Conservation (phyloP, 2,797 vertebrate species). For the Holocentrus rufus region DNA sequence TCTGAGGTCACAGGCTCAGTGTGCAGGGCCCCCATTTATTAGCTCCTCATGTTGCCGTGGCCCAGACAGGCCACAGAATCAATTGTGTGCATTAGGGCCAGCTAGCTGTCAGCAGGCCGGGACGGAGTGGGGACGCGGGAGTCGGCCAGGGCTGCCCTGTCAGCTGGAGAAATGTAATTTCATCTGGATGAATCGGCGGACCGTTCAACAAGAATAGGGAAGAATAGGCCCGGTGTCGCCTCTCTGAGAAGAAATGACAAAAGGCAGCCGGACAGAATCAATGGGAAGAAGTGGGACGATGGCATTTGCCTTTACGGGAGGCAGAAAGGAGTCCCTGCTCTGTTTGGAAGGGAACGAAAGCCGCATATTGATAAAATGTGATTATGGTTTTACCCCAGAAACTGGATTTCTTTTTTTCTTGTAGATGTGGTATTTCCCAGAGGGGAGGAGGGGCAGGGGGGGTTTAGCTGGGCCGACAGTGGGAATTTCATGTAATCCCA, state of each 20-base stretch:
- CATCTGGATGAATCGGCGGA: constrained; percentile 58
- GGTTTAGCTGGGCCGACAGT: constrained; percentile 32
- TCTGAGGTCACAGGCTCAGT: constrained; percentile 58
- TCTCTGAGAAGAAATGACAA: constrained; percentile 47
- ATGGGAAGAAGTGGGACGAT: constrained; percentile 22
- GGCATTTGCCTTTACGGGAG: constrained; percentile 31
- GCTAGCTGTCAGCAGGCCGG: constrained; percentile 52
- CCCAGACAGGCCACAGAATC: constrained; percentile 70
- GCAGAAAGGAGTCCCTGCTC: constrained; percentile 30
- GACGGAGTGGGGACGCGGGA: background rate
- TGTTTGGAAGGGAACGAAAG: constrained; percentile 36
- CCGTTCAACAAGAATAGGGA: constrained; percentile 32
- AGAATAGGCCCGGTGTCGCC: constrained; percentile 42
- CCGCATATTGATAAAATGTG: constrained; percentile 56
- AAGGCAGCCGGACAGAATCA: constrained; percentile 46
- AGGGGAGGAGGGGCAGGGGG: constrained; percentile 13
- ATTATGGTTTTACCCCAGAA: constrained; percentile 58
- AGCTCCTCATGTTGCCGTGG: constrained; percentile 55
- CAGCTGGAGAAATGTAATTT: constrained; percentile 67
- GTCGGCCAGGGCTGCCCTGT: constrained; percentile 28
- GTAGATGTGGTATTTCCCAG: constrained; percentile 44
- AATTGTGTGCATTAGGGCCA: constrained; percentile 66
- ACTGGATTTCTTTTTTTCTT: constrained; percentile 41
- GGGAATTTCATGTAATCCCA: constrained; percentile 76
- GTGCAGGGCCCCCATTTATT: constrained; percentile 63